Percentiles rank a stretch among this genome's conserved stretches.
Evolutionary conservation across 1,140 invertebrate genomes (phyloP).

Genomic region (Drosophila burlai): DNA sequence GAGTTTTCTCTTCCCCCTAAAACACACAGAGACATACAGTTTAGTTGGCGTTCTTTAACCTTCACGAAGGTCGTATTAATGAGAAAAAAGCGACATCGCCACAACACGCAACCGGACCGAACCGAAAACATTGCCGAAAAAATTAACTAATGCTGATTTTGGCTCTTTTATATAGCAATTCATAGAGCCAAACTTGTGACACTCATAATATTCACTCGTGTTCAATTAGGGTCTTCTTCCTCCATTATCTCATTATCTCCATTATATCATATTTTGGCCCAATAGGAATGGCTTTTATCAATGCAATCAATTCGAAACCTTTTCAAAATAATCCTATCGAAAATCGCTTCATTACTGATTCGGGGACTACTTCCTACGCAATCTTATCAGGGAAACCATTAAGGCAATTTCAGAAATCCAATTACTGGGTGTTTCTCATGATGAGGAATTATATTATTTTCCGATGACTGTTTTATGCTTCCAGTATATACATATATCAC

Average conservation of each 20-base stretch:
- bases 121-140: constrained; percentile 61
- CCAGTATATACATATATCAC: constrained; percentile 6
- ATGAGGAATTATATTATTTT: constrained; percentile 5
- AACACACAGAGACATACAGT: constrained; percentile 43
- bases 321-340: constrained; percentile 10
- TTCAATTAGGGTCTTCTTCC: constrained; percentile 33
- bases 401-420: constrained; percentile 20
- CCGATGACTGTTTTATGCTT: constrained; percentile 4
- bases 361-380: neutral
- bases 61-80: constrained; percentile 82
- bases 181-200: constrained; percentile 36
- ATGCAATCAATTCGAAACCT: constrained; percentile 10
- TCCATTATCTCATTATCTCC: neutral
- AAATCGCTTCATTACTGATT: constrained; percentile 38
- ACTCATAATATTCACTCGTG: constrained; percentile 22
- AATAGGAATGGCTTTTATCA: constrained; percentile 27
- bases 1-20: constrained; percentile 17
- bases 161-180: constrained; percentile 44
- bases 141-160: constrained; percentile 17
- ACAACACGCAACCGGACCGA: constrained; percentile 65
- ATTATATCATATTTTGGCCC: neutral
- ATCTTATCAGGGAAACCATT: constrained; percentile 34
- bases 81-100: constrained; percentile 54
- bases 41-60: constrained; percentile 68
- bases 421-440: constrained; percentile 14